Evolutionary conservation across 2,888 invertebrate species (phyloP), one percentile per base, ranked within the genome.

Genomic region (Stenodera caucasica): DNA sequence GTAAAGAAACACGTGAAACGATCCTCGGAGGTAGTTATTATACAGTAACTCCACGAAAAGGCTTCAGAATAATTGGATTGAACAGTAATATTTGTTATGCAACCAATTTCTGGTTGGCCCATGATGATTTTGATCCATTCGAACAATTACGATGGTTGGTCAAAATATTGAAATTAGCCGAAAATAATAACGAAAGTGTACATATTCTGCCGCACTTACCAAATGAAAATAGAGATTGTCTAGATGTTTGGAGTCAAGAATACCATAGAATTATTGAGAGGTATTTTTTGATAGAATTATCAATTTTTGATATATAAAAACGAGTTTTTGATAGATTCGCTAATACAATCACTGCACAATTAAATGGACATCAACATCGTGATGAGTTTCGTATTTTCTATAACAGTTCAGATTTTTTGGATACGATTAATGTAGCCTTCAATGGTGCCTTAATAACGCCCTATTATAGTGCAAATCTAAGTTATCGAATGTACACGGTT

Each of bases 141-240:
- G 86, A 82, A 4, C 92, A 95, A 77, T 81, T 97, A 56, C 85
- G 88, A 54, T 97, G 96, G 96, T 78, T 97, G 33, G 85, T 90
- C 5, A 60, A 73, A 33, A 68, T 70, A 5, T 63, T 79, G 50
- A 33, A 60, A 35, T 61, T 67, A 60, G 77, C 78, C 12, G 79
- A 97, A 77, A 74, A 80, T 33, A 84, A 85, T 1, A 84, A 85
- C 0, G 93, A 94, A 75, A 61, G 66, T 72, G 96, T 96, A 0
- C 95, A 96, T 73, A 88, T 97, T 50, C 79, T 96, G 37, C 86
- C 89, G 0, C 96, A 97, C 73, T 87, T 96, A 52, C 94, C 94
- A 0, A 86, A 91, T 0, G 92, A 92, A 7, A 82, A 84, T 1
- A 73, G 79, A 11, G 87, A 88, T 65, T 89, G 93, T 58, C 84